Evolutionary conservation across 2,888 invertebrate genomes (phyloP), one percentile per base, ranked within the genome.

Genomic region (Lasioglossum oenotherae): DNA sequence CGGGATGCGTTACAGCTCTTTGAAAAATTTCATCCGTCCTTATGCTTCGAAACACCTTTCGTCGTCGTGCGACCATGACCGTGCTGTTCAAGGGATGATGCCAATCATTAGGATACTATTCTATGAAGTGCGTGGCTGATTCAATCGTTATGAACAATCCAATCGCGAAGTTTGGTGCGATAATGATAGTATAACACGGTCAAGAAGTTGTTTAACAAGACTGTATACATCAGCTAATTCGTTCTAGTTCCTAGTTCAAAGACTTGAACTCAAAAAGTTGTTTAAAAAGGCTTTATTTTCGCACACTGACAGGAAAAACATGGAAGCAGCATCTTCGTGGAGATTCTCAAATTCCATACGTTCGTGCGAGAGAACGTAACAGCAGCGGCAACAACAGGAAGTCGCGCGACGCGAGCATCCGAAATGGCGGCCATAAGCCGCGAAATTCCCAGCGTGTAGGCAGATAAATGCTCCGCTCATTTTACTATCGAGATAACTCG

Each of bases 381-480:
- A 71, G 73, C 76, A 53, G 85, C 57, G 79, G 84, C 78, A 83
- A 91, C 69, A 83, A 91, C 85, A 89, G 90, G 85, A 88, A 89
- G 84, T 90, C 84, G 82, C 86, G 81, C 78, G 73, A 77, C 75
- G 46, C 60, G 49, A 60, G 35, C 46, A 77, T 77, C n/a, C 31
- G 60, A 67, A 67, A 81, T 69, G 64, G 67, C 44, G 27, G 64
- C 31, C 53, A 31, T 80, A 49, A 83, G 77, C 49, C 49, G 81
- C 79, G 81, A 90, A 87, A 90, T 87, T 85, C 83, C 41, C 46
- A 14, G 78, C 81, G 89, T 89, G 89, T 90, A 89, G 89, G 90
- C 84, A 90, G 85, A 83, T 89, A 87, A 88, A 87, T 78, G 87
- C 75, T 80, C 64, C 64, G 81, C 81, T 85, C 74, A 76, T 89